phyloP scores from a whole-genome alignment of 2,888 invertebrate species.

The Deilephila elpenor region DNA sequence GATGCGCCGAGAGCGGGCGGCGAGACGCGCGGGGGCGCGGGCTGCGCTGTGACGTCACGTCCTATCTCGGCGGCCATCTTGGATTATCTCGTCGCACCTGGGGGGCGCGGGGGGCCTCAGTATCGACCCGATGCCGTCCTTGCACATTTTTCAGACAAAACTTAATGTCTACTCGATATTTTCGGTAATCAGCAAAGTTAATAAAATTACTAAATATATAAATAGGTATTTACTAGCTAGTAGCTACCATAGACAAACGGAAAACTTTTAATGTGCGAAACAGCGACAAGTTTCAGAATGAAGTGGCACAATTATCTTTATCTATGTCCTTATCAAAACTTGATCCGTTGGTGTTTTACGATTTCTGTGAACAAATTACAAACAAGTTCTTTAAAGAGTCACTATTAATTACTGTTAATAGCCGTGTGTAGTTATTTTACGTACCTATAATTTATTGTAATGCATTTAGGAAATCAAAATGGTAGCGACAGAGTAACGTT shows the following conservation, averaged over 20 bases:
- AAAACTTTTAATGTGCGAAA: conserved; percentile 6
- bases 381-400: conserved; percentile 18
- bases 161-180: conserved; percentile 53
- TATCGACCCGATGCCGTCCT: conserved; percentile 77
- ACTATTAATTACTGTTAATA: conserved; percentile 18
- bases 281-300: neutral
- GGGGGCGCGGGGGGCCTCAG: conserved; percentile 70
- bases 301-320: conserved; percentile 4
- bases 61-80: conserved; percentile 85
- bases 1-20: conserved; percentile 68
- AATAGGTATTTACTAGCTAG: neutral
- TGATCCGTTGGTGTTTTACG: conserved; percentile 19
- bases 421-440: conserved; percentile 10
- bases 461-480: conserved; percentile 26
- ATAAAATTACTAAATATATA: neutral
- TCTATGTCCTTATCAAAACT: conserved; percentile 13
- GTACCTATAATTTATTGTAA: conserved; percentile 2
- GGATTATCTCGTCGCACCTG: conserved; percentile 85
- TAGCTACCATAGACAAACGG: neutral
- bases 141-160: conserved; percentile 78
- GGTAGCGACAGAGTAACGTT: neutral
- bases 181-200: neutral
- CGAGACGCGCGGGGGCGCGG: conserved; percentile 60
- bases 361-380: conserved; percentile 24
- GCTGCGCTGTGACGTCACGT: conserved; percentile 83